phyloP scores from a whole-genome alignment of 1,140 invertebrate species.

The Anthonomus grandis region DNA sequence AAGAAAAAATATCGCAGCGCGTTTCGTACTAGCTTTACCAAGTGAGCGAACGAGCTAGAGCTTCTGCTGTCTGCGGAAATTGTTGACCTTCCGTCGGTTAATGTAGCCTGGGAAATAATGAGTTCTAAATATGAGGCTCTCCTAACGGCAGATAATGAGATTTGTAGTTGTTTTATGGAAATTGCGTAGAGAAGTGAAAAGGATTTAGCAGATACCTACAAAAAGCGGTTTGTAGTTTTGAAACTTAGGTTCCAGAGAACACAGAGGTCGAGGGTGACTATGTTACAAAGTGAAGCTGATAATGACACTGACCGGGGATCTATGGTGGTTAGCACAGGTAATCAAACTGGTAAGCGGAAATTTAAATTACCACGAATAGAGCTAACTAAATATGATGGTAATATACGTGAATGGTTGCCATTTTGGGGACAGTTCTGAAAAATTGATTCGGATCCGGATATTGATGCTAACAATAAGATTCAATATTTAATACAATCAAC shows the following conservation, averaged over 20 bases:
- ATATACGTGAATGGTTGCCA: too few relatives aligned
- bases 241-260: constrained; percentile 3
- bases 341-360: not conserved
- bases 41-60: constrained; percentile 9
- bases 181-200: constrained; percentile 3
- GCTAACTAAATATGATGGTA: not conserved
- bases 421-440: too few relatives aligned
- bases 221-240: too few relatives aligned
- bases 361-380: not conserved
- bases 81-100: too few relatives aligned
- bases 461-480: too few relatives aligned
- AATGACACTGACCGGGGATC: too few relatives aligned
- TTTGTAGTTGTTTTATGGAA: too few relatives aligned
- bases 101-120: constrained; percentile 9
- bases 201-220: too few relatives aligned
- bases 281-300: too few relatives aligned
- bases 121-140: too few relatives aligned
- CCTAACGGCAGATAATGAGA: too few relatives aligned
- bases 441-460: not conserved
- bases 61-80: constrained; percentile 5
- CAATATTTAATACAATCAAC: too few relatives aligned
- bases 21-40: constrained; percentile 7
- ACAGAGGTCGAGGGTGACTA: not conserved
- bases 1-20: constrained; percentile 12
- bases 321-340: not conserved